Evolutionary conservation across 2,113 vertebrate genomes (phyloP).

Genomic region (Protomyctophum bolini): DNA sequence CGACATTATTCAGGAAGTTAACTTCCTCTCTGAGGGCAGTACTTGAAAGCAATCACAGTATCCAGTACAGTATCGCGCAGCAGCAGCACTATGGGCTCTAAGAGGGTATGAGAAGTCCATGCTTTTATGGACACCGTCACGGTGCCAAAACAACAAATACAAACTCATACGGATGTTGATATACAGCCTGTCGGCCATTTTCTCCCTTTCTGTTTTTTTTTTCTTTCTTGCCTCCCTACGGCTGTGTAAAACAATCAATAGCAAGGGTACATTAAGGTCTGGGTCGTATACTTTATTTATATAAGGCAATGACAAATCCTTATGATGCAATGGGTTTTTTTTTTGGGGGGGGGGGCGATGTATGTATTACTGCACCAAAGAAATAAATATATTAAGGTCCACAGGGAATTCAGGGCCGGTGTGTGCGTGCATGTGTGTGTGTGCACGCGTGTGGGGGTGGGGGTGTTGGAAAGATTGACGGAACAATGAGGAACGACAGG

Average conservation of each 20-base stretch:
- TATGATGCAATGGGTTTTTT: conserved; percentile 72
- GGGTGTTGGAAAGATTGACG: conserved; percentile 63
- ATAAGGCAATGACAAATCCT: conserved; percentile 77
- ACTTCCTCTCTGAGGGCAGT: conserved; percentile 54
- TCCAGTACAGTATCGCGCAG: conserved; percentile 1
- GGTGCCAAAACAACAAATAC: conserved; percentile 71
- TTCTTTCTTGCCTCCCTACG: not conserved
- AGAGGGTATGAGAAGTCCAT: conserved; percentile 63
- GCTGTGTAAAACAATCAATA: conserved; percentile 76
- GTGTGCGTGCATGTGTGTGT: too few relatives aligned
- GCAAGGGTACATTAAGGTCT: conserved; percentile 75
- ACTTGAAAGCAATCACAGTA: conserved; percentile 53
- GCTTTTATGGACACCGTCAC: conserved; percentile 66
- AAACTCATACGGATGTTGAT: conserved; percentile 69
- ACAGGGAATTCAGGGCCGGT: conserved; percentile 26
- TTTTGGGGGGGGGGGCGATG: conserved; percentile 19
- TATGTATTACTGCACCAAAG: conserved; percentile 56
- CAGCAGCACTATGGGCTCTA: conserved; percentile 44
- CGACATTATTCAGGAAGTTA: conserved; percentile 44
- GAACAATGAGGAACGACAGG: conserved; percentile 68
- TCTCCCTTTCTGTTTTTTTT: conserved; percentile 26
- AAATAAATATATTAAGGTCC: conserved; percentile 68
- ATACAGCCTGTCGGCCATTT: conserved; percentile 62
- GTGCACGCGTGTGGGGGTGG: not conserved
- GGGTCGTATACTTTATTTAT: conserved; percentile 77